Percentiles rank a stretch among this genome's conserved stretches.
These are phyloP conservation scores for Rhabdophis nuchalis DNA, from an alignment of 2,797 vertebrate species.

Conservation along the genomic window DNA sequence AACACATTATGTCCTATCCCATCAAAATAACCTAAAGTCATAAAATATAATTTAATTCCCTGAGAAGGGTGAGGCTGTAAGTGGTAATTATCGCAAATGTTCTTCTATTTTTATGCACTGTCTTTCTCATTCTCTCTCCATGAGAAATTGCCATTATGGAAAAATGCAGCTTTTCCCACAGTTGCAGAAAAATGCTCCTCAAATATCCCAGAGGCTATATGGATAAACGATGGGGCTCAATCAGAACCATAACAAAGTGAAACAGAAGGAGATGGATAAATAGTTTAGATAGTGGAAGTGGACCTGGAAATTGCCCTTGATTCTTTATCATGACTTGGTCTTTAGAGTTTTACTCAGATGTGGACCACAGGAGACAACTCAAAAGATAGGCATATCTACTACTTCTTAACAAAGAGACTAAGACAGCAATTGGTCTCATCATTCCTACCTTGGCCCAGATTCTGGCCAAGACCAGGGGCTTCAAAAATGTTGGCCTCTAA, in stretches of 20 bases:
- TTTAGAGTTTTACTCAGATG: neutral
- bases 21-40: slow-evolving; percentile 59
- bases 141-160: slow-evolving; percentile 21
- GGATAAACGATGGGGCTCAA: neutral
- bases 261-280: neutral
- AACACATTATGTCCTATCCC: slow-evolving; percentile 51
- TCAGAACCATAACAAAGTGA: neutral
- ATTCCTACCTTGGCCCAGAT: neutral
- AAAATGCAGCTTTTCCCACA: slow-evolving; percentile 11
- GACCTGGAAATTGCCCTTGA: neutral
- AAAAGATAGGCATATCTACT: neutral
- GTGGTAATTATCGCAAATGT: slow-evolving; percentile 66
- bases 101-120: slow-evolving; percentile 72
- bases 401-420: neutral
- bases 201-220: neutral
- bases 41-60: slow-evolving; percentile 71
- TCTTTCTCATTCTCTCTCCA: slow-evolving; percentile 47
- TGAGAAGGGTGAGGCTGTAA: slow-evolving; percentile 59
- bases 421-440: neutral
- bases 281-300: neutral
- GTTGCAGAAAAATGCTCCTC: neutral
- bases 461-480: neutral
- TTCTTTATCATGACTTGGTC: neutral
- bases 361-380: neutral
- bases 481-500: neutral